phyloP scores from a whole-genome alignment of 2,113 vertebrate genomes.

The Ochotona princeps region DNA sequence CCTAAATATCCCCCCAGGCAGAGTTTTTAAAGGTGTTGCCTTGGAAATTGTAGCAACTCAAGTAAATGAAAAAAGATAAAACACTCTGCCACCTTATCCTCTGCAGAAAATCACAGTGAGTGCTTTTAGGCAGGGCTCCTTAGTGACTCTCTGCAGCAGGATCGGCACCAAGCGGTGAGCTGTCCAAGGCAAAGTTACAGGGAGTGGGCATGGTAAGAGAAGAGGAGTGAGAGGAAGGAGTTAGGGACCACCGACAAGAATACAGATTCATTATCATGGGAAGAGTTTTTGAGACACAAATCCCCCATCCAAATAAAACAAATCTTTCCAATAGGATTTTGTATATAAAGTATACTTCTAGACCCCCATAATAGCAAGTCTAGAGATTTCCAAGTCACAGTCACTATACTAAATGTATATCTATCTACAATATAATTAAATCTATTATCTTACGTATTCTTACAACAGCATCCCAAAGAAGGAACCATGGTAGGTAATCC shows the following conservation, averaged over 20 bases:
- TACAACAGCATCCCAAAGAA: neutral
- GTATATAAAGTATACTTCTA: neutral
- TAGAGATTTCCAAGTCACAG: neutral
- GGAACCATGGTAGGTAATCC: neutral
- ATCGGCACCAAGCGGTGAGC: neutral
- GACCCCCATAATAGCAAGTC: neutral
- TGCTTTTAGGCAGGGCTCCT: neutral
- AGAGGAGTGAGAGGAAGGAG: neutral
- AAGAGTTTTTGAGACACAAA: neutral
- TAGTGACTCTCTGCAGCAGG: neutral
- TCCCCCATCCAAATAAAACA: neutral
- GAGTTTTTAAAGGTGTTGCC: neutral
- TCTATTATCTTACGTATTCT: constrained; percentile 1
- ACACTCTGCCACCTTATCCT: neutral
- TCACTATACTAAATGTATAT: neutral
- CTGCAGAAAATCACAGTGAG: neutral
- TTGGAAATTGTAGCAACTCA: constrained; percentile 36
- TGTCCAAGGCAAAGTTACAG: neutral
- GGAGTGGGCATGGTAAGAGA: neutral
- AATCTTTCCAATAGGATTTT: neutral
- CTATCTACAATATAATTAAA: neutral
- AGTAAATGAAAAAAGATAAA: neutral
- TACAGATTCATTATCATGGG: neutral
- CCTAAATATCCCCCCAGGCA: neutral
- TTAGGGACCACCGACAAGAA: neutral